A percentile compares a stretch with the other conserved stretches of the same genome.
Evolutionary conservation across 1,140 invertebrate species (phyloP).

Genomic region (Hypsibius dujardini): DNA sequence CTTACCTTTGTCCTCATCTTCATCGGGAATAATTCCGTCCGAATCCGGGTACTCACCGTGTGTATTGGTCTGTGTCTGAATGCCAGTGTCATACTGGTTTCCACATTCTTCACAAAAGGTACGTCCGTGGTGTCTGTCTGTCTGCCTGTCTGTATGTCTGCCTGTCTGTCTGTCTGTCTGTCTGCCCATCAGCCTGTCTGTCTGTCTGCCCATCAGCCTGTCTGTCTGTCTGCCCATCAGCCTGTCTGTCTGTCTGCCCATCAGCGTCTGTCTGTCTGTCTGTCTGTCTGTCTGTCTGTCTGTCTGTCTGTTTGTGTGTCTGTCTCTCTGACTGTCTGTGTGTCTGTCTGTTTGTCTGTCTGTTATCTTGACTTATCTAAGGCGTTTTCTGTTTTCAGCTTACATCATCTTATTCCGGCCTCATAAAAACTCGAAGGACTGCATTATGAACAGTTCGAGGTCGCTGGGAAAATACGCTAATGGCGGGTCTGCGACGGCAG

Average conservation of each 20-base stretch:
- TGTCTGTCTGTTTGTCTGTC: not conserved
- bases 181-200: not conserved
- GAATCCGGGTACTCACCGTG: slow-evolving; percentile 10
- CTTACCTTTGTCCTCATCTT: slow-evolving; percentile 13
- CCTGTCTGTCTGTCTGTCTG: not conserved
- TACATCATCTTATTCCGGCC: slow-evolving; percentile 11
- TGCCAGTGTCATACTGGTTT: slow-evolving; percentile 10
- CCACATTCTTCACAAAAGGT: slow-evolving; percentile 10
- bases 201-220: not conserved
- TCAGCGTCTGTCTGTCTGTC: too few species aligned
- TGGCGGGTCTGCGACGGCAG: not conserved
- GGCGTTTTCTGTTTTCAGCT: slow-evolving; percentile 1
- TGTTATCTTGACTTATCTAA: not conserved
- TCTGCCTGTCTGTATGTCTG: not conserved
- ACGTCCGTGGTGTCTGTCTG: not conserved
- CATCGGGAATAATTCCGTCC: slow-evolving; percentile 13
- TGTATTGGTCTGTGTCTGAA: slow-evolving; percentile 11
- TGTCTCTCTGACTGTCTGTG: not conserved
- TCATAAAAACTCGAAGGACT: slow-evolving; percentile 4
- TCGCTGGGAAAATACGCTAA: not conserved
- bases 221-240: not conserved
- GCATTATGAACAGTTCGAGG: not conserved
- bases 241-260: too few species aligned
- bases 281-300: not conserved
- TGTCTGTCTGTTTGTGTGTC: not conserved